phyloP scores from a whole-genome alignment of 1,140 invertebrate species.

The Camponotus floridanus region DNA sequence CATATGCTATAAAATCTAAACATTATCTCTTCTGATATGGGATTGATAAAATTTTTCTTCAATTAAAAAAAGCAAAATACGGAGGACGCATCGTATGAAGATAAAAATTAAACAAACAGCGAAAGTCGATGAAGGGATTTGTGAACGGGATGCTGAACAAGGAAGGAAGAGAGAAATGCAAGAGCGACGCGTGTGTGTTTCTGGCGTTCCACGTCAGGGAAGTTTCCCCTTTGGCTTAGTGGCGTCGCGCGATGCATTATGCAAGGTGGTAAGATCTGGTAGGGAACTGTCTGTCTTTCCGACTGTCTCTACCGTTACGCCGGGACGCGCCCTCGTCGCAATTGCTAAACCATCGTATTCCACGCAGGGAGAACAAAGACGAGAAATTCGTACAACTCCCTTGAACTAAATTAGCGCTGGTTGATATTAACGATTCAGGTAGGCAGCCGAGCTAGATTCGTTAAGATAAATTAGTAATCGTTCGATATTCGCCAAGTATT shows the following conservation, averaged over 20 bases:
- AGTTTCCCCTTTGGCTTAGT: conserved; percentile 72
- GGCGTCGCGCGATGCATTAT: conserved; percentile 71
- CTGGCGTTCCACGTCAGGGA: conserved; percentile 66
- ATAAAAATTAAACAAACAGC: neutral
- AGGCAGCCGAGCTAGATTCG: conserved; percentile 1
- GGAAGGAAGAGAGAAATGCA: conserved; percentile 19
- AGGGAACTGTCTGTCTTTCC: conserved; percentile 53
- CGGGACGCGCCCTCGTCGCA: conserved; percentile 51
- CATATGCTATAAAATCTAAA: neutral
- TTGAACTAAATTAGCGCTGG: conserved; percentile 47
- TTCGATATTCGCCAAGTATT: conserved; percentile 45
- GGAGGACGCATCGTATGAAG: neutral
- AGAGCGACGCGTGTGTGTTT: conserved; percentile 52
- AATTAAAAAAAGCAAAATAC: conserved; percentile 49
- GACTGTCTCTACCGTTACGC: conserved; percentile 16
- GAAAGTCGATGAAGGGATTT: conserved; percentile 13
- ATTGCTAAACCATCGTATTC: conserved; percentile 36
- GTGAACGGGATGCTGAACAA: conserved; percentile 4
- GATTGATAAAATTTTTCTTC: conserved; percentile 12
- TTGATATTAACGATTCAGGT: conserved; percentile 69
- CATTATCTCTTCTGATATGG: neutral
- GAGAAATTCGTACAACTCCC: conserved; percentile 45
- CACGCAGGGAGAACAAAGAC: conserved; percentile 24
- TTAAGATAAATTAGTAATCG: conserved; percentile 20
- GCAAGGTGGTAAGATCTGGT: conserved; percentile 62